Base-by-base conservation (phyloP, 2,888 invertebrate species). In the Hipparchia semele region DNA sequence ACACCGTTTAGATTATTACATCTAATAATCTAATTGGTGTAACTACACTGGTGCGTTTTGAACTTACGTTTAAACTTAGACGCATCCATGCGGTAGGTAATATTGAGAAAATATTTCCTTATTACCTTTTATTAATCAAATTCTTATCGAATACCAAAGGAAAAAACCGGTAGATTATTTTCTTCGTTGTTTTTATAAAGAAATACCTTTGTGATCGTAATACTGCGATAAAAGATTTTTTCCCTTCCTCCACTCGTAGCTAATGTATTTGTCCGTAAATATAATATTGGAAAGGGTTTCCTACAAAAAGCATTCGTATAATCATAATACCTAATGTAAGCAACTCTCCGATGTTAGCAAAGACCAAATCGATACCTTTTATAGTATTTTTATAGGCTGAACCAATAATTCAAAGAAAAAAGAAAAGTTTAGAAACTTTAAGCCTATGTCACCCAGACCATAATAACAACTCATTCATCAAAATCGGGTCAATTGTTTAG, bases 191-290 rank as follows among this genome's bases (percentile, higher is more conserved):
- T 39, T 39, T 39, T 39, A 39, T 39, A 39, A 39, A 6, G 13
- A 1, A 56, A 56, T 45, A 61, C 45, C n/a, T 45, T 9, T 46
- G 56, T 56, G 45, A 56, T 67, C 46, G 8, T 67, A 56, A 56
- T 66, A 67, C 56, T 46, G 13, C 45, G 13, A 67, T 67, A 67
- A 67, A 56, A 10, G 13, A 13, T 33, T 23, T 59, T 59, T 59
- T 68, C 49, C 58, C 12, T 68, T 13, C 9, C 58, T 46, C 58
- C 58, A 49, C 49, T 65, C 68, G 46, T 59, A 33, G 68, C 59
- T 49, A 49, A 68, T 59, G 51, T 68, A 59, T 68, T 68, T 59
- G 49, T 49, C 8, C 49, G 60, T 68, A 68, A 68, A 68, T 68
- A 68, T 68, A 68, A 68, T 60, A 68, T 65, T 33, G 33, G 49